These are phyloP conservation scores for Nesometra sesokonis DNA, from an alignment of 35 echinoderm and acorn worm genomes.

Conservation along the genomic window DNA sequence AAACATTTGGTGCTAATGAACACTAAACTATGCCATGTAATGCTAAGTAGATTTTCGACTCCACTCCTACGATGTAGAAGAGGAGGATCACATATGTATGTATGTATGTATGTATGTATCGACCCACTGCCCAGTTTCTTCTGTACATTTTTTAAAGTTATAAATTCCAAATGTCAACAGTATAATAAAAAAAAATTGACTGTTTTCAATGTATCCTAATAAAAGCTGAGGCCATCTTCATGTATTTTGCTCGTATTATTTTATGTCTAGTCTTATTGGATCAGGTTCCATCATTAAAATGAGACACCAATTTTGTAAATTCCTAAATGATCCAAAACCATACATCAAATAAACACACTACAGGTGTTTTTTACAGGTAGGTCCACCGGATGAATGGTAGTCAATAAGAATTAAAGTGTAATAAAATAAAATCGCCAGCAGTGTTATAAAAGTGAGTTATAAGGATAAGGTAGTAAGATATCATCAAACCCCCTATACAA, in stretches of 20 bases:
- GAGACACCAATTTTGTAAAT: neutral
- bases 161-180: no score
- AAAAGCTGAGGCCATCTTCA: no score
- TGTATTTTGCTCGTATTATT: neutral
- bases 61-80: no score
- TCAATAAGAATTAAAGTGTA: neutral
- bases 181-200: no score
- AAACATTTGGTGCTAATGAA: no score
- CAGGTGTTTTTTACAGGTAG: neutral
- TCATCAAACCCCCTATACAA: neutral
- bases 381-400: neutral
- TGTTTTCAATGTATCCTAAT: no score
- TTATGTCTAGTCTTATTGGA: neutral
- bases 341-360: neutral
- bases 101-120: no score
- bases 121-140: no score
- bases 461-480: neutral
- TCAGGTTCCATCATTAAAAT: neutral
- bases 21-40: no score
- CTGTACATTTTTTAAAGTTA: no score
- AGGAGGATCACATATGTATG: no score
- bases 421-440: neutral
- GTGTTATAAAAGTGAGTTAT: neutral
- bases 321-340: neutral
- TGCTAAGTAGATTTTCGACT: no score